Conservation (phyloP, 1,140 invertebrate species). For the Drosophila triauraria region DNA sequence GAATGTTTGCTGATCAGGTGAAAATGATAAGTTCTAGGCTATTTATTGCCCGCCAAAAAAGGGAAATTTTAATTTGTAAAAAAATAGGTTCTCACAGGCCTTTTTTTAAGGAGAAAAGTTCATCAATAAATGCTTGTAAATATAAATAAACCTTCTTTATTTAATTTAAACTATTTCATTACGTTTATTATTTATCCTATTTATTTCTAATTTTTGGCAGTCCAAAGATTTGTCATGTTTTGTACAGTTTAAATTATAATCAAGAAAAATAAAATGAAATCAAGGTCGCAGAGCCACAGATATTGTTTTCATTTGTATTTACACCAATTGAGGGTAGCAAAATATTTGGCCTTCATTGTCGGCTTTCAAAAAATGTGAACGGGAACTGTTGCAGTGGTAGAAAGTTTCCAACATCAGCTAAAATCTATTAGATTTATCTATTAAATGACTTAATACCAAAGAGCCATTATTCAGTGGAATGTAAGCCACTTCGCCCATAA, state of each 20-base stretch:
- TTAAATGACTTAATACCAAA: slow-evolving; percentile 5
- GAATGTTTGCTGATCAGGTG: slow-evolving; percentile 23
- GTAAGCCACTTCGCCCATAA: not conserved
- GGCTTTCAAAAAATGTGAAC: not conserved
- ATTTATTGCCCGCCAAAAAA: not conserved
- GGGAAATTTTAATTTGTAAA: too few species aligned
- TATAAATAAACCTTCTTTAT: not conserved
- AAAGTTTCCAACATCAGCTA: slow-evolving; percentile 8
- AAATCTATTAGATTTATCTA: slow-evolving; percentile 5
- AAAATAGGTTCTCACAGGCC: not conserved
- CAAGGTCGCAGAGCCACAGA: not conserved
- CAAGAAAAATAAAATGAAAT: not conserved
- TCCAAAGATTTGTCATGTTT: not conserved
- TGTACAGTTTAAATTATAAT: too few species aligned
- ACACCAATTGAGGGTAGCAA: slow-evolving; percentile 4
- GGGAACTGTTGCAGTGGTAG: not conserved
- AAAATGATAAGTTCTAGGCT: slow-evolving; percentile 1
- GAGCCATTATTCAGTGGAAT: not conserved
- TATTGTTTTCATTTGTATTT: slow-evolving; percentile 10
- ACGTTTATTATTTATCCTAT: too few species aligned
- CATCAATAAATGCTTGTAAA: too few species aligned
- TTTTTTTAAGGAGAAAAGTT: too few species aligned
- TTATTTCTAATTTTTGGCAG: too few species aligned
- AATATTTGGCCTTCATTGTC: slow-evolving; percentile 18
- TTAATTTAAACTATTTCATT: too few species aligned